Conservation (phyloP, 2,797 vertebrate genomes). For the Ciconia nigra region DNA sequence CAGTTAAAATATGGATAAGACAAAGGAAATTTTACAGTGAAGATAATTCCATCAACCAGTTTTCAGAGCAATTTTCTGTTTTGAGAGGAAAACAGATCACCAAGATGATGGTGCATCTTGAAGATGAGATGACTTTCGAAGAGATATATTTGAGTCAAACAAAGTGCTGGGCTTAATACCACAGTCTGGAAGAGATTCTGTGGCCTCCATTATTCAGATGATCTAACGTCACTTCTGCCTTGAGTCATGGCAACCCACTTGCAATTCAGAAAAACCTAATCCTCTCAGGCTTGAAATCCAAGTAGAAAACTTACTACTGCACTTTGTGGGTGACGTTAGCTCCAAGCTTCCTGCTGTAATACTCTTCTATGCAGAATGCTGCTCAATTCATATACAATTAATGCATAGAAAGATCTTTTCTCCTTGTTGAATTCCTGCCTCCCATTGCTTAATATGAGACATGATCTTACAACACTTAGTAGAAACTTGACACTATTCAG, state of each 20-base stretch:
- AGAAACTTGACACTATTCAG: background rate
- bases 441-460: background rate
- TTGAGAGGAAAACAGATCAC: background rate
- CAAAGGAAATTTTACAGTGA: background rate
- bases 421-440: background rate
- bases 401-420: background rate
- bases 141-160: background rate
- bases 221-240: background rate
- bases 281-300: background rate
- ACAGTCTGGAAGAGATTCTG: background rate
- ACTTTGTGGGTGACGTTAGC: background rate
- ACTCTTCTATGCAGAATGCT: background rate
- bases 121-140: background rate
- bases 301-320: background rate
- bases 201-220: background rate
- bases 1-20: background rate
- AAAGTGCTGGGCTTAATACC: background rate
- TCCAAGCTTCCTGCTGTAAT: background rate
- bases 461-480: background rate
- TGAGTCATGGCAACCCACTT: background rate
- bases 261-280: background rate
- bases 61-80: background rate
- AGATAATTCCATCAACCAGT: background rate
- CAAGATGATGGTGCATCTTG: background rate
- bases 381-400: background rate